Base-by-base conservation (phyloP, 1,140 invertebrate genomes). In the Goniozus legneri region DNA sequence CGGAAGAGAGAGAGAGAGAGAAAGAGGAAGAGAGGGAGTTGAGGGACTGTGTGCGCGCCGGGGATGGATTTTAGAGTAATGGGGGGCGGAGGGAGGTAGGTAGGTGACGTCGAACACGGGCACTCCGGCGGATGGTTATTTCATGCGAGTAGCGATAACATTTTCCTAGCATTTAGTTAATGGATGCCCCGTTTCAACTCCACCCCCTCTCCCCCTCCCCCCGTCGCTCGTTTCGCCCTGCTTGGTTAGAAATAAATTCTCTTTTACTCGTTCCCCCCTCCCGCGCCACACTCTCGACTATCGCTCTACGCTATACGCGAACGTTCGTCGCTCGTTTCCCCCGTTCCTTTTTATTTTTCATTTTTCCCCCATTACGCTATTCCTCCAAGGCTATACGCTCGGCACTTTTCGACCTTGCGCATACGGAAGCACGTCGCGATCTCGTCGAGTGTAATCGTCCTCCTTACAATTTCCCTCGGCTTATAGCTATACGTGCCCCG, bases 91-190 rank as follows among this genome's bases (percentile, higher is more conserved):
- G 32, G 35, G 12, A 38, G 33, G 20, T 22, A 22, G 31, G 18
- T 21, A 10, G 35, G 22, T 33, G 43, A 52, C 44, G 47, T 47
- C 50, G 47, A 57, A 54, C 24, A n/a, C 31, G 14, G 27, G 34
- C 41, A 51, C 51, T 51, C 53, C 30, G 43, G 19, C 49, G 30
- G 34, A 54, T 58, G 51, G 49, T 58, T 58, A 53, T 62, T 62
- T 50, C 57, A 56, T 56, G 24, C 47, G 44, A 54, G 41, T 44
- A 52, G 38, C 47, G 53, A 56, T 56, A 62, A 56, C 58, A 52
- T 58, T 62, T 61, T 61, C 34, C 53, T 52, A 54, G 54, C 53
- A 47, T 62, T 62, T 59, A 52, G 52, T 56, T 59, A 59, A 61
- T 52, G 50, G 48, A 42, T 27, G 44, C 46, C 27, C 19, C 14